phyloP scores from a whole-genome alignment of 2,113 vertebrate genomes.

The Psophia crepitans region DNA sequence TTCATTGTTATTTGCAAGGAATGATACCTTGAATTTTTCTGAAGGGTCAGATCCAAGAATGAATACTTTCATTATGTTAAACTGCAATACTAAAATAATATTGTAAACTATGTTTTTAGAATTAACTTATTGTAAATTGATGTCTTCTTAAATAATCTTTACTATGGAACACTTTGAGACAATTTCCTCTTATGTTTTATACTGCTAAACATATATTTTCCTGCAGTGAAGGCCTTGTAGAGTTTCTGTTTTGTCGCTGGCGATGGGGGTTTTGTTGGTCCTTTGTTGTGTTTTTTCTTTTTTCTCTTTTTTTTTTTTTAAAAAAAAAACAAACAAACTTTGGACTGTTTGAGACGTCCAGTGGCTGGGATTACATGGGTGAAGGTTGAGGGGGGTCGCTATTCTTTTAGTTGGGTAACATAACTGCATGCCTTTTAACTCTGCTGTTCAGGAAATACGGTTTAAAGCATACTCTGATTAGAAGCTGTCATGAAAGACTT shows the following conservation, averaged over 20 bases:
- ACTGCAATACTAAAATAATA: not conserved
- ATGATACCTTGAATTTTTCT: not conserved
- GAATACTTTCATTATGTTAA: not conserved
- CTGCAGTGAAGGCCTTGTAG: not conserved
- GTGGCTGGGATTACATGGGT: not conserved
- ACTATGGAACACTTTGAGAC: not conserved
- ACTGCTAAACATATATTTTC: not conserved
- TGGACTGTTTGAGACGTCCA: not conserved
- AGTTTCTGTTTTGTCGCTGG: not conserved
- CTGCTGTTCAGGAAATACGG: not conserved
- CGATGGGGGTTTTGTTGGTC: not conserved
- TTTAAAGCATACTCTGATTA: constrained; percentile 17
- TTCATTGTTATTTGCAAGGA: not conserved
- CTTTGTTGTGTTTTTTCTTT: not conserved
- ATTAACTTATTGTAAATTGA: not conserved
- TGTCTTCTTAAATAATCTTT: not conserved
- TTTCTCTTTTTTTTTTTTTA: not conserved
- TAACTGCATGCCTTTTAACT: not conserved
- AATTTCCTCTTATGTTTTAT: not conserved
- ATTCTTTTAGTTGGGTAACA: not conserved
- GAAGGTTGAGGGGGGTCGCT: not conserved
- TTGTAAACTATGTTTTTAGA: not conserved
- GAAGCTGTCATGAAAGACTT: not conserved
- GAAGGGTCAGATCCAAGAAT: not conserved
- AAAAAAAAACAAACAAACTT: no score